These are phyloP conservation scores for Barbus barbus DNA, from an alignment of 2,113 vertebrate species.

Conservation along the genomic window DNA sequence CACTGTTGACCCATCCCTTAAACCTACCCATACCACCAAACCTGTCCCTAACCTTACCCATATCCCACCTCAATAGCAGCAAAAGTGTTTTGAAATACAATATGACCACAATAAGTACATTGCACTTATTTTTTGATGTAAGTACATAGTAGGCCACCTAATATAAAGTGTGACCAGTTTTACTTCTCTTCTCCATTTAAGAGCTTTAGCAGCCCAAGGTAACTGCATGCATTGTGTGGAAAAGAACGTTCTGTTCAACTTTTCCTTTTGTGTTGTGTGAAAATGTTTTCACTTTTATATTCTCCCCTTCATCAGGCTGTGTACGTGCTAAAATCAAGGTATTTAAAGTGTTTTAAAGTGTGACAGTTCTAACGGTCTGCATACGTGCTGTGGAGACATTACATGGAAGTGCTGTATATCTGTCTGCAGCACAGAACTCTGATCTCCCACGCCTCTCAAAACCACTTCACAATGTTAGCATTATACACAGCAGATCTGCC, in stretches of 20 bases:
- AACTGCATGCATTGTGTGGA: neutral
- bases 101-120: no score
- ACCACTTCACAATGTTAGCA: conserved; percentile 64
- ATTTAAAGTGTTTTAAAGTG: neutral
- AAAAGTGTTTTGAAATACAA: no score
- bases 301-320: neutral
- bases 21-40: no score
- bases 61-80: no score
- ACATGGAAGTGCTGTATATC: conserved; percentile 29
- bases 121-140: no score
- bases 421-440: conserved; percentile 43
- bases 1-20: no score
- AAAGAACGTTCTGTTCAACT: neutral
- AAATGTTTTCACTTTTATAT: neutral
- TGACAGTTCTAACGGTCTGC: neutral
- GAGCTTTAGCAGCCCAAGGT: neutral
- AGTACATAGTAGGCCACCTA: no score
- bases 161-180: no score
- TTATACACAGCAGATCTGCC: conserved; percentile 65
- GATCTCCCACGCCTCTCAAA: conserved; percentile 51
- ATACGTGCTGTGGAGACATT: conserved; percentile 17
- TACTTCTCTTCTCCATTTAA: neutral
- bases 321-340: neutral
- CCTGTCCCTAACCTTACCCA: no score
- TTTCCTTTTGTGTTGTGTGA: neutral